Percentiles rank a stretch among this genome's conserved stretches.
These are phyloP conservation scores for Malacosoma neustria DNA, from an alignment of 2,888 invertebrate genomes.

Conservation along the genomic window DNA sequence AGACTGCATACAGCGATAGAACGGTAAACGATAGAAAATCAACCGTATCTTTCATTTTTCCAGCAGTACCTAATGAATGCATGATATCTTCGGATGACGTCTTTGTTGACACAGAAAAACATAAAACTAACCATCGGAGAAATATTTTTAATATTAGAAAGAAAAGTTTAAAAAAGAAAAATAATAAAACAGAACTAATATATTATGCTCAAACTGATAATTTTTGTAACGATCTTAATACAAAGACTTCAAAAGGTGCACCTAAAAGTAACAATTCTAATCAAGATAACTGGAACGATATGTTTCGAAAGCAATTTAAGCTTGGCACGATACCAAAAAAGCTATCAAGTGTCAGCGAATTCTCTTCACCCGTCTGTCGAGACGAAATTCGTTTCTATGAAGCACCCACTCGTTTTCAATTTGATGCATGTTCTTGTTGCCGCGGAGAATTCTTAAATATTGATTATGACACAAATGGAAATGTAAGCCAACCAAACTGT, in stretches of 20 bases:
- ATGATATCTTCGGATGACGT: background rate
- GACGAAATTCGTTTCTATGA: constrained; percentile 18
- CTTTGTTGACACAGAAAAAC: background rate
- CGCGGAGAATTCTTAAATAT: constrained; percentile 40
- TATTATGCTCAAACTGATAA: constrained; percentile 34
- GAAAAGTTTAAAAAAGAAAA: constrained; percentile 17
- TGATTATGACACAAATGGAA: constrained; percentile 25
- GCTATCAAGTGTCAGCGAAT: constrained; percentile 32
- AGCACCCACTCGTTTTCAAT: constrained; percentile 14
- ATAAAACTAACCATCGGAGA: constrained; percentile 6
- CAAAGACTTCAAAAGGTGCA: background rate
- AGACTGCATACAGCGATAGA: background rate
- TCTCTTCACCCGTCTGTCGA: constrained; percentile 47
- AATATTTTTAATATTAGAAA: constrained; percentile 23
- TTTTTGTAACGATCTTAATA: constrained; percentile 20
- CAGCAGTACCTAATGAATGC: background rate
- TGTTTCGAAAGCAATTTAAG: constrained; percentile 40
- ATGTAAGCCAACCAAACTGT: constrained; percentile 7
- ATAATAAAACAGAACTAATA: constrained; percentile 24
- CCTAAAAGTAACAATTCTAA: background rate
- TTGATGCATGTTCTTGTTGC: constrained; percentile 48
- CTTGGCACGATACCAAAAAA: constrained; percentile 23
- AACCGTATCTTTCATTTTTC: constrained; percentile 1
- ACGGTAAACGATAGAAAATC: constrained; percentile 8
- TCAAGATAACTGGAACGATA: constrained; percentile 26